Conservation (phyloP, 2,888 invertebrate genomes). For the Callosobruchus maculatus region DNA sequence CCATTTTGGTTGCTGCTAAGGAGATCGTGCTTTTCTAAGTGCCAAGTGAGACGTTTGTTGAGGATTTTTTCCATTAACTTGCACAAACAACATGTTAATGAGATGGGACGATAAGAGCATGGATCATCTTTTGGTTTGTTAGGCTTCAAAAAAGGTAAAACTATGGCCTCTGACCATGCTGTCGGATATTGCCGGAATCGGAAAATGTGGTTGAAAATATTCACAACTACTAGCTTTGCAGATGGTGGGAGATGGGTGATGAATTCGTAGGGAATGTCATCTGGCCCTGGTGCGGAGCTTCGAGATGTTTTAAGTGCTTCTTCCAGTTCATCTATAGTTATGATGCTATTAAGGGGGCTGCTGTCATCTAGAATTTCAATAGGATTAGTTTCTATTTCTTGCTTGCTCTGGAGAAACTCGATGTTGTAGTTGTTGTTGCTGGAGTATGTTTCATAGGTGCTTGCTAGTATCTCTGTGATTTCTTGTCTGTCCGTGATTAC, state of each 20-base stretch:
- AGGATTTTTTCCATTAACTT: conserved; percentile 1
- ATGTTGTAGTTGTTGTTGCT: background rate
- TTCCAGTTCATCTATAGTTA: background rate
- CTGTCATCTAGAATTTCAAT: background rate
- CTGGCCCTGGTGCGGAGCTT: background rate
- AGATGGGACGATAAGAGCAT: background rate
- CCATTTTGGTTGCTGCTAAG: background rate
- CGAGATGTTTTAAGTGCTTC: background rate
- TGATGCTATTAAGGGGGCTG: too few species aligned
- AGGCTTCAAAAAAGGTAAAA: background rate
- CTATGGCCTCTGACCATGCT: background rate
- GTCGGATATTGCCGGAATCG: background rate
- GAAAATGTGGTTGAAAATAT: background rate
- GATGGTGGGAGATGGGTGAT: background rate
- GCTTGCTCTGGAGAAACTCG: background rate
- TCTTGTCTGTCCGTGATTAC: background rate
- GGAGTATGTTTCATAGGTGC: background rate
- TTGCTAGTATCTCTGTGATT: background rate
- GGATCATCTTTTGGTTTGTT: background rate
- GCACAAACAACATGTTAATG: background rate
- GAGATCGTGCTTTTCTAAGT: background rate
- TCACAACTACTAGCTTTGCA: background rate
- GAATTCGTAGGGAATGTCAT: background rate
- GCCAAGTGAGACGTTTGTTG: background rate
- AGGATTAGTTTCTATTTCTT: background rate